These are phyloP conservation scores for Takifugu bimaculatus DNA, from an alignment of 2,113 vertebrate genomes.

Conservation along the genomic window DNA sequence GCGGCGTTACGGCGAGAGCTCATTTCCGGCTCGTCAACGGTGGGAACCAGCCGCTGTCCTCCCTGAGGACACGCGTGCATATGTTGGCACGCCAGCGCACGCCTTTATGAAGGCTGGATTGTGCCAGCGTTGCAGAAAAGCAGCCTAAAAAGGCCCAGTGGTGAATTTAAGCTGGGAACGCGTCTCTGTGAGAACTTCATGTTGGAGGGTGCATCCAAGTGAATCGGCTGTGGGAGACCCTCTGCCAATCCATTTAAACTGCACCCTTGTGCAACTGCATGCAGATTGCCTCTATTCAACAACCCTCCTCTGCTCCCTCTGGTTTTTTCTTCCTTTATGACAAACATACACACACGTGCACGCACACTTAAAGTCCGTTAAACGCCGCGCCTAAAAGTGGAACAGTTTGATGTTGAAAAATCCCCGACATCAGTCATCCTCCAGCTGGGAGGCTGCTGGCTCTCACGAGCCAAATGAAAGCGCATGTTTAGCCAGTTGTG, in stretches of 20 bases:
- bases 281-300: slow-evolving; percentile 42
- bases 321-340: slow-evolving; percentile 24
- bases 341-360: slow-evolving; percentile 9
- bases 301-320: slow-evolving; percentile 13
- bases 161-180: slow-evolving; percentile 34
- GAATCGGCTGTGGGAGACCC: slow-evolving; percentile 33
- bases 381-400: slow-evolving; percentile 32
- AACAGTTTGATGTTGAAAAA: slow-evolving; percentile 47
- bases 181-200: slow-evolving; percentile 37
- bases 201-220: slow-evolving; percentile 29
- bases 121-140: slow-evolving; percentile 13
- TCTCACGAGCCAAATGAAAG: slow-evolving; percentile 47
- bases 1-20: slow-evolving; percentile 46
- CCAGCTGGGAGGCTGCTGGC: slow-evolving; percentile 43
- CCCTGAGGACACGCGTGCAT: slow-evolving; percentile 32
- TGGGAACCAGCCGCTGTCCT: slow-evolving; percentile 48
- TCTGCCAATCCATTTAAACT: slow-evolving; percentile 61
- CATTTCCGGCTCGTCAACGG: slow-evolving; percentile 48
- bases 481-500: slow-evolving; percentile 39
- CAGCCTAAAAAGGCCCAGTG: slow-evolving; percentile 28
- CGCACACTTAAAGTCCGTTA: slow-evolving; percentile 20
- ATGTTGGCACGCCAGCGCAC: not conserved
- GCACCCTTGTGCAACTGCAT: slow-evolving; percentile 40
- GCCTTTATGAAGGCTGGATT: slow-evolving; percentile 12
- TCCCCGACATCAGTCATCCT: slow-evolving; percentile 30